Percentiles rank a stretch among this genome's conserved stretches.
phyloP scores from a whole-genome alignment of 2,888 invertebrate genomes.

The Matsumyia berberina region DNA sequence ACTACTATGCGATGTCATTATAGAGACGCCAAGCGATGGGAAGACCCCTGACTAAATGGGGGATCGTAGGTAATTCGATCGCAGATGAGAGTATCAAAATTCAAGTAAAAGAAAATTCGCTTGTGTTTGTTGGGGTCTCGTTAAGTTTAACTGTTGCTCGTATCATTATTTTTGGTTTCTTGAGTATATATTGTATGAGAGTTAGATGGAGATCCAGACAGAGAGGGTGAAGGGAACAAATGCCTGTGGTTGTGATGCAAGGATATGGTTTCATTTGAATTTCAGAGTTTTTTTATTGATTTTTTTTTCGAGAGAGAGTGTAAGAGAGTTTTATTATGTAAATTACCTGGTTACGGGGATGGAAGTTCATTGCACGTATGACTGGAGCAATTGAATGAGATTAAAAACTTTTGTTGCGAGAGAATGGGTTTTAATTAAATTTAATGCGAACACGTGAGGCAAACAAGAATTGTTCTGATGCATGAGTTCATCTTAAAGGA shows the following conservation, averaged over 20 bases:
- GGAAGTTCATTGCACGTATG: conserved; percentile 38
- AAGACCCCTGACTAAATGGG: conserved; percentile 31
- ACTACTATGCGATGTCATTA: conserved; percentile 26
- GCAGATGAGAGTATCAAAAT: conserved; percentile 53
- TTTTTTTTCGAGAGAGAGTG: background rate
- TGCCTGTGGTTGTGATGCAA: conserved; percentile 49
- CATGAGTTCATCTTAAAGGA: no score
- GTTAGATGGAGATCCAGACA: no score
- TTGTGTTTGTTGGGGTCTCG: conserved; percentile 33
- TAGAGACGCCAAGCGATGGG: conserved; percentile 20
- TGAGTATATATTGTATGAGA: conserved; percentile 37
- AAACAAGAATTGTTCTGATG: background rate
- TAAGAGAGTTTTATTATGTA: conserved; percentile 53
- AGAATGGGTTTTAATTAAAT: conserved; percentile 49
- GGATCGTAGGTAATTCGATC: conserved; percentile 66
- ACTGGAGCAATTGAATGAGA: conserved; percentile 42
- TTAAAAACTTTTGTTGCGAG: conserved; percentile 11
- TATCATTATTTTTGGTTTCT: conserved; percentile 50
- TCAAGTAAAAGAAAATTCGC: conserved; percentile 30
- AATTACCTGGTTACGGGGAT: conserved; percentile 59
- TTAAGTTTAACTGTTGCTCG: conserved; percentile 71
- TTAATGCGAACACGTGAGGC: conserved; percentile 29
- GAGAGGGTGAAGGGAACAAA: background rate
- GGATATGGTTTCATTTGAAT: conserved; percentile 62
- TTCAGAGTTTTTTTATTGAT: conserved; percentile 42